Evolutionary conservation across 2,797 vertebrate species (phyloP).

Genomic region (Aulostomus chinensis): DNA sequence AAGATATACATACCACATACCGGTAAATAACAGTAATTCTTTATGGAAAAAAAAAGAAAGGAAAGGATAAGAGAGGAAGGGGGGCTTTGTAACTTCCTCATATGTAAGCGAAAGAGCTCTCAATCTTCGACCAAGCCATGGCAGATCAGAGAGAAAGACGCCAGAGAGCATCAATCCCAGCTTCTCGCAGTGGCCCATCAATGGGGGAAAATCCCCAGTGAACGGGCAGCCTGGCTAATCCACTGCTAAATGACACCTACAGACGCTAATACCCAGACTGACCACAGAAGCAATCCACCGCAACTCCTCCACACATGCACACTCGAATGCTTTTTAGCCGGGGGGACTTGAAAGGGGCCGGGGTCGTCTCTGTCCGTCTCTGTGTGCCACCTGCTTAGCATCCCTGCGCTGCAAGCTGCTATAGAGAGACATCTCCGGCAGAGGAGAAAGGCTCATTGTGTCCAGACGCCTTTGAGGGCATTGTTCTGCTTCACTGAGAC

Average conservation of each 20-base stretch:
- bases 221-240: constrained; percentile 78
- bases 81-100: constrained; percentile 49
- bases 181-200: constrained; percentile 63
- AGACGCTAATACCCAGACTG: constrained; percentile 77
- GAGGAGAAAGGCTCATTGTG: constrained; percentile 80
- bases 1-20: too few relatives aligned
- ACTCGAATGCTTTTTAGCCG: constrained; percentile 68
- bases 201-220: constrained; percentile 74
- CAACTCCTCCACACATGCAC: constrained; percentile 65
- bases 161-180: constrained; percentile 67
- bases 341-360: constrained; percentile 72
- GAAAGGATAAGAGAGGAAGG: not conserved
- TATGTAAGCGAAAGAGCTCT: constrained; percentile 55
- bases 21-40: not conserved
- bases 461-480: constrained; percentile 76
- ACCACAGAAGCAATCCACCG: constrained; percentile 69
- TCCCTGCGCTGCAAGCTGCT: constrained; percentile 71
- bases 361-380: constrained; percentile 61
- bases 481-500: constrained; percentile 77
- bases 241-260: constrained; percentile 78
- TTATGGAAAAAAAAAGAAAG: not conserved
- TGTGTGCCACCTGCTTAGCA: constrained; percentile 83
- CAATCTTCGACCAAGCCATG: constrained; percentile 57
- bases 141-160: constrained; percentile 67
- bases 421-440: constrained; percentile 80